Evolutionary conservation across 1,140 invertebrate genomes (phyloP), one percentile per base, ranked within the genome.

Genomic region (Ceratosolen fusciceps): DNA sequence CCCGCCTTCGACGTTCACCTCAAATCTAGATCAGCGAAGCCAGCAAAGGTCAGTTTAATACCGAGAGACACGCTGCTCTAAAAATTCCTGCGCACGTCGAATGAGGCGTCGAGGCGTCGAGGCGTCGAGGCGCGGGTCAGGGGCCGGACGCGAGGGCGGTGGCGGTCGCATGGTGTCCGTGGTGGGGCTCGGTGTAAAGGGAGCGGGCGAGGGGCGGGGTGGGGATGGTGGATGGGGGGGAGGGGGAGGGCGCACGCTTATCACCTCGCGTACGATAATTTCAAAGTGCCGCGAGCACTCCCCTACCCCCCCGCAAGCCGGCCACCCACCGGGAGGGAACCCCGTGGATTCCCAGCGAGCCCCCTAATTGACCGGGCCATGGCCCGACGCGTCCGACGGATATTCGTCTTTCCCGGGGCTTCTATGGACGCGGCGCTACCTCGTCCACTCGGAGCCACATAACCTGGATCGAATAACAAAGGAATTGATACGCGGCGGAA

Each of bases 401-500:
- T 37, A 31, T 37, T 56, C 52, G 31, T 73, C 71, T 73, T 56
- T 73, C 0, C 26, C 43, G 16, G 43, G 12, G 70, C 47, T 56
- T 31, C 24, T 12, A n/a, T 43, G 12, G 39, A 7, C 39, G 5
- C 39, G 12, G 19, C 49, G 49, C 5, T 16, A 21, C 49, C 19
- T 16, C 49, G 49, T 52, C 12, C n/a, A 12, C 39, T 12, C 19
- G 9, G 9, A 52, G 49, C 49, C 14, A 7, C 21, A 5, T 5
- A 52, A 52, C 3, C 8, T 31, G 29, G 31, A 26, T 3, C 62
- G 62, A 39, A 49, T 49, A 62, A 72, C 26, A 62, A 72, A 58
- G 2, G 77, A 80, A 80, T 83, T 83, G 74, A 83, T 83, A 81
- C 77, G 67, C 77, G 74, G 34, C 76, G 78, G 52, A 62, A 77